Conservation (phyloP, 2,797 vertebrate genomes). For the Threskiornis aethiopicus region DNA sequence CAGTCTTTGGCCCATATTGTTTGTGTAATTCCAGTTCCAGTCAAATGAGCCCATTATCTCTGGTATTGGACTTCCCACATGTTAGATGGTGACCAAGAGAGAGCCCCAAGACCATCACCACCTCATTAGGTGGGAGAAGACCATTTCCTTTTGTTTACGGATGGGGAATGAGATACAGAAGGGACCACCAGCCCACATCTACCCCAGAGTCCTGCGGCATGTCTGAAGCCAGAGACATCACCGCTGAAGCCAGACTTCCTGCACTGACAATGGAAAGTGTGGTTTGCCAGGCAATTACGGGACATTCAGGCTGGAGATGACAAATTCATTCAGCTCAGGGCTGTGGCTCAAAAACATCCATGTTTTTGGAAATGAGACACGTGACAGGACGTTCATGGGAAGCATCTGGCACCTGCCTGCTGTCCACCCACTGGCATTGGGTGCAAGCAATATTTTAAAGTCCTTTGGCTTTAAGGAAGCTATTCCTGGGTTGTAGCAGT, state of each 20-base stretch:
- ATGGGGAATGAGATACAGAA: neutral
- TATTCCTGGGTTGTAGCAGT: neutral
- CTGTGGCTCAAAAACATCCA: neutral
- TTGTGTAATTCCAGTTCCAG: neutral
- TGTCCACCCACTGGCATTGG: neutral
- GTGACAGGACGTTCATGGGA: neutral
- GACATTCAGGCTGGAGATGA: neutral
- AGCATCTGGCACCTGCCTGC: neutral
- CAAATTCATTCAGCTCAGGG: neutral
- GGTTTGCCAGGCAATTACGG: neutral
- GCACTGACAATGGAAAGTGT: neutral
- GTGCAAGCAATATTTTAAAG: neutral
- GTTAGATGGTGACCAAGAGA: neutral
- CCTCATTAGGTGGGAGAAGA: neutral
- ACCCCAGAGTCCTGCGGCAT: neutral
- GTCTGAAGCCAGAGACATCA: neutral
- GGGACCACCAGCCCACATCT: neutral
- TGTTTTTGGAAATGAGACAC: rapidly evolving
- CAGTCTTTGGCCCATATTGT: rapidly evolving
- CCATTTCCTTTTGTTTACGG: neutral
- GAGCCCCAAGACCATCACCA: too few relatives aligned
- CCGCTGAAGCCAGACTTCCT: neutral
- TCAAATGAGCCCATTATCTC: neutral
- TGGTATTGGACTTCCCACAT: neutral
- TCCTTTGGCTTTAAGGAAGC: neutral